Evolutionary conservation across 1,140 invertebrate genomes (phyloP).

Genomic region (Brachionus sp.): DNA sequence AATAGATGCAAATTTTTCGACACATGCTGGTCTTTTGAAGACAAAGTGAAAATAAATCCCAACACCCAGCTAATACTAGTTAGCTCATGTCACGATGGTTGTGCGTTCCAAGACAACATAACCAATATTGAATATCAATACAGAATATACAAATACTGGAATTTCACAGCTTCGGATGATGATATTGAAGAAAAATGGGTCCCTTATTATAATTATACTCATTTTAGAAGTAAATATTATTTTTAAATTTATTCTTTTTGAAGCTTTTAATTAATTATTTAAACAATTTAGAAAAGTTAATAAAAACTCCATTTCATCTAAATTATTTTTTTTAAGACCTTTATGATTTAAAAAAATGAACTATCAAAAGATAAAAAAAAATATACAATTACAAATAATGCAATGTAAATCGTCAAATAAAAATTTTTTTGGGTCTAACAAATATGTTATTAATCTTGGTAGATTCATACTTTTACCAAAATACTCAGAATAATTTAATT

Average conservation of each 20-base stretch:
- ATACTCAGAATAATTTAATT: no score
- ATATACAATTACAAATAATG: no score
- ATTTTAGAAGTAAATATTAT: not conserved
- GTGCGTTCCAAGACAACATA: not conserved
- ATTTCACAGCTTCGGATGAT: not conserved
- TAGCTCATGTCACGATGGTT: not conserved
- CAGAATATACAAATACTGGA: slow-evolving; percentile 12
- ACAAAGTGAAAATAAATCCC: slow-evolving; percentile 5
- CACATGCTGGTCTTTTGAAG: not conserved
- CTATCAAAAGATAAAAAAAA: no score
- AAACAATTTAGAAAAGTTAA: no score
- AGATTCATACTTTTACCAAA: no score
- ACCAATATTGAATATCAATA: not conserved
- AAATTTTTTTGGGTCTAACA: no score
- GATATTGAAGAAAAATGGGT: not conserved
- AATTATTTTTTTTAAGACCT: no score
- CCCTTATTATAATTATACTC: not conserved
- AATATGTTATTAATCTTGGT: no score
- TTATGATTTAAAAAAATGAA: no score
- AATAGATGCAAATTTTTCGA: slow-evolving; percentile 1
- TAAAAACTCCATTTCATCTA: no score
- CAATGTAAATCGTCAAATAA: no score
- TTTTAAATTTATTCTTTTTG: not conserved
- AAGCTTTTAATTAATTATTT: no score
- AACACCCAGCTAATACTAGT: not conserved